Percentiles rank a stretch among this genome's conserved stretches.
Evolutionary conservation across 2,888 invertebrate species (phyloP).

Genomic region (Erpobdella octoculata): DNA sequence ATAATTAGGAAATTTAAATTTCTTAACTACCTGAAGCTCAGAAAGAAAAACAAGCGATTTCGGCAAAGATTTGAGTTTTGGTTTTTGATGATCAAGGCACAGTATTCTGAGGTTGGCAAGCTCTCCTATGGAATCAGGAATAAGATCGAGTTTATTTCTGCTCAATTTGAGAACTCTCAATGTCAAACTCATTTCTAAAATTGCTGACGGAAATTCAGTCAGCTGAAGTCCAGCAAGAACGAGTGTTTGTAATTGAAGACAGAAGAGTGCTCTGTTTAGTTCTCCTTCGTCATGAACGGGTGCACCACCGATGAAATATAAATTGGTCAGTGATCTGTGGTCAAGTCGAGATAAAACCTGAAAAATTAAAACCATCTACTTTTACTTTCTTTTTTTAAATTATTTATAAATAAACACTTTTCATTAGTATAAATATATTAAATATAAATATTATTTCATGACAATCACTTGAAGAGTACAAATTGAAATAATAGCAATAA

Average conservation of each 20-base stretch:
- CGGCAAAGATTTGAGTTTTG: constrained; percentile 13
- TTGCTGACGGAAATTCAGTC: neutral
- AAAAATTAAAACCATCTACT: neutral
- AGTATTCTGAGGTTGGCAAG: constrained; percentile 8
- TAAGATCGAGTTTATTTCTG: neutral
- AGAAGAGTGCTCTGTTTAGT: neutral
- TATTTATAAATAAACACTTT: too few species aligned
- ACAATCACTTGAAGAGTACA: too few species aligned
- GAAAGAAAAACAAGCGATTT: constrained; percentile 6
- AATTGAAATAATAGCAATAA: too few species aligned
- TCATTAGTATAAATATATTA: too few species aligned
- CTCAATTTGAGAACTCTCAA: constrained; percentile 12
- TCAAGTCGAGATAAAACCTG: constrained; percentile 6
- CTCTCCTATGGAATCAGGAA: constrained; percentile 7
- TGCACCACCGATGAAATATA: constrained; percentile 16
- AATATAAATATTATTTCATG: too few species aligned
- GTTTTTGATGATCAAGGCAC: constrained; percentile 24
- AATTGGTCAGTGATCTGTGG: neutral
- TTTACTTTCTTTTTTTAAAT: too few species aligned
- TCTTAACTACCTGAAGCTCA: constrained; percentile 17
- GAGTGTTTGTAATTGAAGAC: neutral
- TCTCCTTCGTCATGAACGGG: neutral
- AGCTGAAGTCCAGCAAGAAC: neutral
- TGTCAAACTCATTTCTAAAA: neutral
- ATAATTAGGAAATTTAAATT: neutral